Evolutionary conservation across 2,797 vertebrate genomes (phyloP).

Genomic region (Catostomus latipinnis): DNA sequence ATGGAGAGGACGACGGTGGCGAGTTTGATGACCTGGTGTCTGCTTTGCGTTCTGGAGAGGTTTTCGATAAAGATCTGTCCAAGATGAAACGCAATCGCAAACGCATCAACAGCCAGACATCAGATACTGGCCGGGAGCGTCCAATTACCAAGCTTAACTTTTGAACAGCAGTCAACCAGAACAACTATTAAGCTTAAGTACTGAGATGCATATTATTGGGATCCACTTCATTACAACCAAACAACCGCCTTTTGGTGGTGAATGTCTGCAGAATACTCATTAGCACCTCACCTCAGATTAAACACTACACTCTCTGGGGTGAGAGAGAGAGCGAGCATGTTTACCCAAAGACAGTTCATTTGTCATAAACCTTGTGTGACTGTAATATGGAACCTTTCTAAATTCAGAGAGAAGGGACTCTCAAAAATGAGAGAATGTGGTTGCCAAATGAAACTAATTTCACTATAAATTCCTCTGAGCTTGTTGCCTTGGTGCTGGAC

Average conservation of each 20-base stretch:
- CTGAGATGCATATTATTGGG: neutral
- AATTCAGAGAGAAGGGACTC: conserved; percentile 8
- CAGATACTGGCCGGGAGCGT: conserved; percentile 89
- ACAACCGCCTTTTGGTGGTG: conserved; percentile 44
- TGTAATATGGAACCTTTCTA: neutral
- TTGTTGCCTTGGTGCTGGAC: conserved; percentile 48
- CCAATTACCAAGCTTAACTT: conserved; percentile 97
- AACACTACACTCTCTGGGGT: neutral
- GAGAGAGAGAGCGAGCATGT: neutral
- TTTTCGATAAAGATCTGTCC: conserved; percentile 98
- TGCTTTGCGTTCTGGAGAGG: conserved; percentile 93
- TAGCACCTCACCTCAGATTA: neutral
- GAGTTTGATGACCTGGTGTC: conserved; percentile 99
- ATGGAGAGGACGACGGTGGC: conserved; percentile 89
- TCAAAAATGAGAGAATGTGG: conserved; percentile 13
- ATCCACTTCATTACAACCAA: conserved; percentile 21
- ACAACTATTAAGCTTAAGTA: conserved; percentile 8
- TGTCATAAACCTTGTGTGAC: conserved; percentile 4
- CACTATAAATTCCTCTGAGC: conserved; percentile 32
- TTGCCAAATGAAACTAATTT: conserved; percentile 48
- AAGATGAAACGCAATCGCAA: conserved; percentile 99
- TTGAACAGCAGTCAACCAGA: conserved; percentile 68
- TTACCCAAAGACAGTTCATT: neutral
- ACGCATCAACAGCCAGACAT: conserved; percentile 88
- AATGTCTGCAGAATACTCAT: conserved; percentile 25